Conservation (phyloP, 1,140 invertebrate genomes). For the Polyergus mexicanus region DNA sequence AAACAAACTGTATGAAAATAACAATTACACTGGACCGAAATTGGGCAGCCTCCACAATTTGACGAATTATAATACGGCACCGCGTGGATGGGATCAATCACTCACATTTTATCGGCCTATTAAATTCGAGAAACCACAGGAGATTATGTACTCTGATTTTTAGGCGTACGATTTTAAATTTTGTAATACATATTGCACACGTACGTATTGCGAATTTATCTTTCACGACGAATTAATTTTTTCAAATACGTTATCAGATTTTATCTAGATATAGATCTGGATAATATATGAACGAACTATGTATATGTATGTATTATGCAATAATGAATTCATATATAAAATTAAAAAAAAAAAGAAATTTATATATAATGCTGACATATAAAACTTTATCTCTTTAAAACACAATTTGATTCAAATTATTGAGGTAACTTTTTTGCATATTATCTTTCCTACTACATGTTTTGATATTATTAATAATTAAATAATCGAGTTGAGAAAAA, state of each 20-base stretch:
- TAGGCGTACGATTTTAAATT: slow-evolving; percentile 76
- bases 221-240: slow-evolving; percentile 10
- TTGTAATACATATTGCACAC: not conserved
- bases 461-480: slow-evolving; percentile 5
- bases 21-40: slow-evolving; percentile 83
- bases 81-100: slow-evolving; percentile 92
- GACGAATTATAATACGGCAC: slow-evolving; percentile 92
- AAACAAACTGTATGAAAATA: slow-evolving; percentile 75
- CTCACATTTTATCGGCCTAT: slow-evolving; percentile 90
- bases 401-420: slow-evolving; percentile 15
- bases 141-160: slow-evolving; percentile 89
- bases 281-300: not conserved
- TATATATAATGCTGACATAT: not conserved
- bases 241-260: not conserved
- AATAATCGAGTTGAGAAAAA: not conserved
- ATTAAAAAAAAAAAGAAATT: not conserved
- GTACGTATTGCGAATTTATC: not conserved
- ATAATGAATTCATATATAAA: not conserved
- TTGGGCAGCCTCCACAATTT: slow-evolving; percentile 84
- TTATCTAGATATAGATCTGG: not conserved
- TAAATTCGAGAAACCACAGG: slow-evolving; percentile 87
- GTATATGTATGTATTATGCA: not conserved
- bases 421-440: not conserved
- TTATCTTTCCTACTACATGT: not conserved
- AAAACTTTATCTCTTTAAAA: not conserved